These are phyloP conservation scores for Hypotaenidia okinawae DNA, from an alignment of 2,797 vertebrate species.

Conservation along the genomic window DNA sequence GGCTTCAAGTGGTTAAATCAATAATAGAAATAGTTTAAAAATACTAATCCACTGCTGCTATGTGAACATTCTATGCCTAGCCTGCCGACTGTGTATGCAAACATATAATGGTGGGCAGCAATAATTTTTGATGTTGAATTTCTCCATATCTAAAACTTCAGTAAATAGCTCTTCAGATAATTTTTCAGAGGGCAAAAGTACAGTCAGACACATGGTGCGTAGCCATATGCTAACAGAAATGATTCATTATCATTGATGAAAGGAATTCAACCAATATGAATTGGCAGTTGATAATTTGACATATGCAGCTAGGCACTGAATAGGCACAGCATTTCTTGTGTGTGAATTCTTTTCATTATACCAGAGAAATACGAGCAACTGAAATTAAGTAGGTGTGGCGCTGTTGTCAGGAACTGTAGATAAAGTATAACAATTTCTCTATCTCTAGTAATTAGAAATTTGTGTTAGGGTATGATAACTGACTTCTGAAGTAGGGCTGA, in stretches of 20 bases:
- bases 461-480: not conserved
- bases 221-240: slow-evolving; percentile 40
- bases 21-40: slow-evolving; percentile 48
- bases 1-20: slow-evolving; percentile 49
- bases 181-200: slow-evolving; percentile 54
- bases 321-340: not conserved
- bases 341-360: not conserved
- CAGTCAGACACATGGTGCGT: slow-evolving; percentile 39
- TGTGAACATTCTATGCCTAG: slow-evolving; percentile 35
- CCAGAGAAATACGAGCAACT: not conserved
- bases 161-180: slow-evolving; percentile 49
- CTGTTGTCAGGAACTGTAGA: not conserved
- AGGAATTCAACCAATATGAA: slow-evolving; percentile 28
- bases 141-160: slow-evolving; percentile 52
- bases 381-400: slow-evolving; percentile 12
- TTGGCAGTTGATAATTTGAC: slow-evolving; percentile 33
- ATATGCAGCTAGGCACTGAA: not conserved
- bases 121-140: slow-evolving; percentile 23
- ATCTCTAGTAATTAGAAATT: not conserved
- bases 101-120: slow-evolving; percentile 51
- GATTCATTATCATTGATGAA: slow-evolving; percentile 60
- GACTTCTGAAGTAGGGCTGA: not conserved
- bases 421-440: not conserved
- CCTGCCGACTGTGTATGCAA: slow-evolving; percentile 31
- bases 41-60: not conserved